Conservation (phyloP, 2,888 invertebrate genomes). For the Spilarctia lutea region DNA sequence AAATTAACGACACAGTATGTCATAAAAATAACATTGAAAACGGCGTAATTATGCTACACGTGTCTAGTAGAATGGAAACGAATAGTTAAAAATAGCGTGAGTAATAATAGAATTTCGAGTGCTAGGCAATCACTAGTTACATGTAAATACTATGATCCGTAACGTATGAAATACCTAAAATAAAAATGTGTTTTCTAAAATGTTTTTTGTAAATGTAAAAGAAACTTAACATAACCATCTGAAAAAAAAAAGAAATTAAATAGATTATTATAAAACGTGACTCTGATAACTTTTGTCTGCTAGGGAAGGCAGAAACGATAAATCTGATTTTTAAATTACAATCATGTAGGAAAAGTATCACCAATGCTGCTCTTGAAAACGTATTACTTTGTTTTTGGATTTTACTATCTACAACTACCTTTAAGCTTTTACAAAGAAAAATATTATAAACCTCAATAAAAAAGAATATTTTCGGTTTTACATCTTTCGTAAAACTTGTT, state of each 20-base stretch:
- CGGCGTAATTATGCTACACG: neutral
- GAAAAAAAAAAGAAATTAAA: neutral
- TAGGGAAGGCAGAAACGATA: too few species aligned
- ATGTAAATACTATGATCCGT: neutral
- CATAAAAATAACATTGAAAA: conserved; percentile 2
- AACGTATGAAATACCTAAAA: neutral
- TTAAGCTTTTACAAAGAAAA: neutral
- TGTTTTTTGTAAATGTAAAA: neutral
- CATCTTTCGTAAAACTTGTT: neutral
- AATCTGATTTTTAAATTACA: too few species aligned
- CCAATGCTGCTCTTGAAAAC: too few species aligned
- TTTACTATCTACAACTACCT: neutral
- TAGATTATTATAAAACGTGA: too few species aligned
- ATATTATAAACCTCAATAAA: neutral
- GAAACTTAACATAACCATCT: neutral
- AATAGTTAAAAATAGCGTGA: neutral
- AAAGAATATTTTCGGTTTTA: neutral
- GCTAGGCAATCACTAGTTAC: neutral
- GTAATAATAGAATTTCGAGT: neutral
- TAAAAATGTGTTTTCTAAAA: too few species aligned
- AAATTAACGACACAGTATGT: neutral
- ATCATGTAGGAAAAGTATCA: too few species aligned
- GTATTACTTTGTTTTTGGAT: neutral
- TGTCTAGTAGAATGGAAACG: neutral
- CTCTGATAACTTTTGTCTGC: too few species aligned